Evolutionary conservation across 2,888 invertebrate genomes (phyloP).

Genomic region (Boloria selene): DNA sequence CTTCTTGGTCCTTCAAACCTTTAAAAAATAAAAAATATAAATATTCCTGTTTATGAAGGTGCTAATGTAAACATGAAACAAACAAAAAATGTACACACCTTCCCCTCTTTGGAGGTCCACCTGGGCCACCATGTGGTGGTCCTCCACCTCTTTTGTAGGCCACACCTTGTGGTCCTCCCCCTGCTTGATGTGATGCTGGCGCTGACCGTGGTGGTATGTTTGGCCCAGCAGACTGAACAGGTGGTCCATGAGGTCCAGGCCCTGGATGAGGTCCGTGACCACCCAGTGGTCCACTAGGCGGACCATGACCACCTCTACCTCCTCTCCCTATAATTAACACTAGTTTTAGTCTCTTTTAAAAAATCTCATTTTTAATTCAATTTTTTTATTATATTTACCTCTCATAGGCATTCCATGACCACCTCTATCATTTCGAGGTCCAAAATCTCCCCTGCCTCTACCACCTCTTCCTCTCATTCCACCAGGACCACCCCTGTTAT

Average conservation of each 20-base stretch:
- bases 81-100: conserved; percentile 49
- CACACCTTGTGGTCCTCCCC: conserved; percentile 43
- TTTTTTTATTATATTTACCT: conserved; percentile 50
- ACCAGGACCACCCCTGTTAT: conserved; percentile 70
- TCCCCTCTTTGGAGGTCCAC: conserved; percentile 72
- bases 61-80: not conserved
- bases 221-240: conserved; percentile 38
- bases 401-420: conserved; percentile 74
- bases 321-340: conserved; percentile 48
- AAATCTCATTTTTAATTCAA: too few relatives aligned
- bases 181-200: conserved; percentile 48
- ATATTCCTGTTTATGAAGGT: not conserved
- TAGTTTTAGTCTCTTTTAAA: not conserved
- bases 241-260: conserved; percentile 40
- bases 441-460: conserved; percentile 72
- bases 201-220: conserved; percentile 45
- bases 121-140: conserved; percentile 61
- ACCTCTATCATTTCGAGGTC: conserved; percentile 65
- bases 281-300: conserved; percentile 44
- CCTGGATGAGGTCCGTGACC: conserved; percentile 35
- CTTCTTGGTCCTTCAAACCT: conserved; percentile 70
- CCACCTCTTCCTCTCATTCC: conserved; percentile 73
- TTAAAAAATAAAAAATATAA: not conserved
- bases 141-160: conserved; percentile 67
- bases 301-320: conserved; percentile 59